Evolutionary conservation across 2,113 vertebrate genomes (phyloP).

Genomic region (Zosterops lateralis): DNA sequence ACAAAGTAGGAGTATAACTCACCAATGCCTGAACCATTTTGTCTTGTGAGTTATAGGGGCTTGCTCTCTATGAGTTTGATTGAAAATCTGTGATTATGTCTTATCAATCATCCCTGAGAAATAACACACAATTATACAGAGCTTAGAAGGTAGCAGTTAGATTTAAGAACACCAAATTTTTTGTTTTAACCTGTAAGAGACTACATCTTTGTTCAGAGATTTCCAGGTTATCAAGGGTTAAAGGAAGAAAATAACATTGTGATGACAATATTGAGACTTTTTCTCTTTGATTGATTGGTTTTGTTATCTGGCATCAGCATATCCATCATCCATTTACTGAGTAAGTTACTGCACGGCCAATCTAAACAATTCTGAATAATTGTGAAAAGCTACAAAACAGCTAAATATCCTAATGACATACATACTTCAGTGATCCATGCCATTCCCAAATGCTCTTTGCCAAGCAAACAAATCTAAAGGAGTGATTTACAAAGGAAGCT

Average conservation of each 20-base stretch:
- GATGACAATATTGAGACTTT: neutral
- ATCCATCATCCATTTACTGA: neutral
- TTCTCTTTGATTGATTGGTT: neutral
- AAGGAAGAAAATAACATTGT: neutral
- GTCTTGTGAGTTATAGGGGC: neutral
- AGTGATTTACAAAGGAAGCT: neutral
- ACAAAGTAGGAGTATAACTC: neutral
- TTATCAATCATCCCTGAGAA: neutral
- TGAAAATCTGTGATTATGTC: neutral
- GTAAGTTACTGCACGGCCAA: neutral
- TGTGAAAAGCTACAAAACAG: neutral
- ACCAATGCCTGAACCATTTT: neutral
- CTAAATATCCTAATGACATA: neutral
- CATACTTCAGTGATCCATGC: neutral
- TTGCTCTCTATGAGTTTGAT: constrained; percentile 6
- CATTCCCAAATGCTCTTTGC: neutral
- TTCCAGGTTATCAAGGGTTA: neutral
- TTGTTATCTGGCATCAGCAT: neutral
- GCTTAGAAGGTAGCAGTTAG: neutral
- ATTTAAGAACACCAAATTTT: neutral
- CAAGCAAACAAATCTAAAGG: neutral
- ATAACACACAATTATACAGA: neutral
- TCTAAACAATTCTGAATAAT: neutral
- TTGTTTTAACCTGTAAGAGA: neutral
- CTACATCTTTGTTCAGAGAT: neutral